Conservation (phyloP, 2,113 vertebrate species). For the Trichechus manatus region DNA sequence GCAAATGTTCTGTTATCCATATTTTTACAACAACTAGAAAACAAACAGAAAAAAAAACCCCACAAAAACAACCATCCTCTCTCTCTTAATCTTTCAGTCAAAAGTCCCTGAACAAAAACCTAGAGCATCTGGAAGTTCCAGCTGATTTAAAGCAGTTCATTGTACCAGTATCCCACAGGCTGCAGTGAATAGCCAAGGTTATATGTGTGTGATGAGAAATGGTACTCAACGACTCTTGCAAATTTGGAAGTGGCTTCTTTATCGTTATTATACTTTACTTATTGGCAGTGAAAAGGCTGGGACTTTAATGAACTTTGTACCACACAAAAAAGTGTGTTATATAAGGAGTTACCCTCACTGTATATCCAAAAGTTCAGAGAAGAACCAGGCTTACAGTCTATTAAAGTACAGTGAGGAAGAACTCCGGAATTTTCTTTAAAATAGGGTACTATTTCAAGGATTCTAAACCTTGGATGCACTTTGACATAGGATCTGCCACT, state of each 20-base stretch:
- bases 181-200: neutral
- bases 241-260: conserved; percentile 60
- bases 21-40: neutral
- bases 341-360: conserved; percentile 50
- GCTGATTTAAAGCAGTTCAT: conserved; percentile 7
- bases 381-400: conserved; percentile 21
- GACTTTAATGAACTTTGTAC: conserved; percentile 57
- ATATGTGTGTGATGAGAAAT: conserved; percentile 45
- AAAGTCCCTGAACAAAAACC: conserved; percentile 26
- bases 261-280: conserved; percentile 73
- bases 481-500: neutral
- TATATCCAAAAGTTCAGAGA: neutral
- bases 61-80: neutral
- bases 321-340: conserved; percentile 42
- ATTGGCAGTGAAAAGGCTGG: conserved; percentile 65
- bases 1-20: neutral
- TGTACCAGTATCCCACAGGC: neutral
- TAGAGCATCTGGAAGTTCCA: conserved; percentile 3
- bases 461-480: neutral
- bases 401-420: conserved; percentile 24
- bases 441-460: neutral
- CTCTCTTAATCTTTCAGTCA: neutral
- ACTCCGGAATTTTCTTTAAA: conserved; percentile 31
- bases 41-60: neutral
- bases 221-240: conserved; percentile 56